Evolutionary conservation across 2,113 vertebrate genomes (phyloP).

Genomic region (Bubo scandiacus): DNA sequence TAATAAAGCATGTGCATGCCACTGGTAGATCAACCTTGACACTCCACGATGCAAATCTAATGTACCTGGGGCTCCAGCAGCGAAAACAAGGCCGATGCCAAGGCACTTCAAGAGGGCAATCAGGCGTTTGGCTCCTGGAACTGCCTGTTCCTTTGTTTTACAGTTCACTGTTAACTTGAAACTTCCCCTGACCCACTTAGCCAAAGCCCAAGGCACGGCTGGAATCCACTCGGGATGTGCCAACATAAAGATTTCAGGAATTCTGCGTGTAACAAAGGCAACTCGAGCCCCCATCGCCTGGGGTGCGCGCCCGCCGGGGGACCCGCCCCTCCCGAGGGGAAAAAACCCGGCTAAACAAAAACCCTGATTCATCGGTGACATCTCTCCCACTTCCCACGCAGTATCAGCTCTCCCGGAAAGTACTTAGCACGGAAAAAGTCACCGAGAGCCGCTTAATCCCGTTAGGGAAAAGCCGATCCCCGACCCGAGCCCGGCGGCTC

Average conservation of each 20-base stretch:
- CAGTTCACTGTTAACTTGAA: slow-evolving; percentile 23
- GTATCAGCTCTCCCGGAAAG: slow-evolving; percentile 25
- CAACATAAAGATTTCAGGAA: slow-evolving; percentile 31
- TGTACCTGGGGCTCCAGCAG: not conserved
- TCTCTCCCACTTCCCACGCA: not conserved
- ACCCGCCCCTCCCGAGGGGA: not conserved
- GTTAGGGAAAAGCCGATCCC: slow-evolving; percentile 17
- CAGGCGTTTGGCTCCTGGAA: not conserved
- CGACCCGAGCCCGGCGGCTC: not conserved
- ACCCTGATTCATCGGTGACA: not conserved
- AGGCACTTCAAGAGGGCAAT: not conserved
- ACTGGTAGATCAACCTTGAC: not conserved
- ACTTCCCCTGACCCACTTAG: slow-evolving; percentile 61
- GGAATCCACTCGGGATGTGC: slow-evolving; percentile 42
- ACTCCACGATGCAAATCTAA: not conserved
- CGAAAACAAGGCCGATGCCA: not conserved
- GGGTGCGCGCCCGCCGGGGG: not conserved
- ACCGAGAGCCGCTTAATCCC: slow-evolving; percentile 31
- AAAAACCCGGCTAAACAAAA: not conserved
- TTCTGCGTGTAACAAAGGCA: slow-evolving; percentile 1
- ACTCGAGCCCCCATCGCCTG: not conserved
- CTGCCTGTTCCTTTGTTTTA: slow-evolving; percentile 23
- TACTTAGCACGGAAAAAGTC: slow-evolving; percentile 14
- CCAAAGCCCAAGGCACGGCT: slow-evolving; percentile 22
- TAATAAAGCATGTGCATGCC: not conserved